Evolutionary conservation across 2,113 vertebrate genomes (phyloP).

Genomic region (Nicator chloris): DNA sequence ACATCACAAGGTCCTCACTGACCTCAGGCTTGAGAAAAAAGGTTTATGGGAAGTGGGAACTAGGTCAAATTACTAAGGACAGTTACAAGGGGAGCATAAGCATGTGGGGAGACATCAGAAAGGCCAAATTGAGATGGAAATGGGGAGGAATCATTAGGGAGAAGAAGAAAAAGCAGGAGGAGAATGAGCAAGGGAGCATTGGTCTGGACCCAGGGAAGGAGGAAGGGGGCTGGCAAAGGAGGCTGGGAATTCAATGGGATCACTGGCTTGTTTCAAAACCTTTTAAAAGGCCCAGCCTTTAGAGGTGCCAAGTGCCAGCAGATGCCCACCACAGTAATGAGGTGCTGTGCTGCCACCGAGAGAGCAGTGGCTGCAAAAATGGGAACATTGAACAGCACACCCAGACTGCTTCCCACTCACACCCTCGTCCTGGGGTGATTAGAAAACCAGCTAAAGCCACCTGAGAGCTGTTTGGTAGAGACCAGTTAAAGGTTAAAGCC

Average conservation of each 20-base stretch:
- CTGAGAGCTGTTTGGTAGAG: background rate
- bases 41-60: background rate
- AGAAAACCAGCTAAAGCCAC: background rate
- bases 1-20: rapidly evolving
- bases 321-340: background rate
- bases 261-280: background rate
- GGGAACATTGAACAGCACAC: background rate
- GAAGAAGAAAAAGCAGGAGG: background rate
- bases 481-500: background rate
- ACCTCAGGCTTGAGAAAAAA: background rate
- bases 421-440: rapidly evolving
- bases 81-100: background rate
- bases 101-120: background rate
- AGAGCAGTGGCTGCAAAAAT: rapidly evolving
- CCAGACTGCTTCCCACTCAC: rapidly evolving
- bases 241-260: background rate
- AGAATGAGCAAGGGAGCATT: background rate
- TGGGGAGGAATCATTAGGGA: background rate
- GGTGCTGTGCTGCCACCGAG: background rate
- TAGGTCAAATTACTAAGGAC: constrained; percentile 22
- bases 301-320: background rate
- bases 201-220: background rate
- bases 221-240: background rate
- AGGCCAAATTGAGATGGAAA: constrained; percentile 26
- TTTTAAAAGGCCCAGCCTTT: background rate